Evolutionary conservation across 2,113 vertebrate genomes (phyloP), one percentile per base, ranked within the genome.

Genomic region (Carlito syrichta): DNA sequence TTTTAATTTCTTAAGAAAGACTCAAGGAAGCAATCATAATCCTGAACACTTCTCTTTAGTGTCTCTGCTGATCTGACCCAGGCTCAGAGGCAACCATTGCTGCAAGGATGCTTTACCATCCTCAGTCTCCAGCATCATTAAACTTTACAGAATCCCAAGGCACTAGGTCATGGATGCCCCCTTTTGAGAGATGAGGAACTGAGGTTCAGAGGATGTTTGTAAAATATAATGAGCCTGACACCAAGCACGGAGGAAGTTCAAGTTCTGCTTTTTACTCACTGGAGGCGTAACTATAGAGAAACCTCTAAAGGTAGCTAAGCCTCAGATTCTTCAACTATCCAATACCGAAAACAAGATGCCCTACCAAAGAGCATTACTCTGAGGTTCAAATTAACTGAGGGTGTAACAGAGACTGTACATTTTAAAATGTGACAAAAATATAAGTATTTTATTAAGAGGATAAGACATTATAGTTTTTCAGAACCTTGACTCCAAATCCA

Each of bases 71-170:
- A 25, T 16, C n/a, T 22, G 23, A 60, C 8, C 35, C 19, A 0
- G 8, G 23, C 19, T 62, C 32, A 3, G 16, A 22, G 5, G 17
- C 23, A 22, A 20, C 14, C 1, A 1, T 3, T 0, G 0, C 17
- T 7, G 8, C 12, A 11, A 71, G 40, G 60, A 50, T 3, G n/a
- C 40, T 62, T 52, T 0, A 23, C 38, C 20, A 8, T 5, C 30
- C 23, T n/a, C 17, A 30, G 43, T 11, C 6, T n/a, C 60, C 32
- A 50, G 11, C 1, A 19, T 60, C n/a, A 13, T 48, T 58, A 63
- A 43, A 40, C 8, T 40, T 40, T 2, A 66, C 32, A 27, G 76
- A 22, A 23, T 19, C 60, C 71, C 77, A 5, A 54, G 40, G 52
- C 1, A 1, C 27, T 8, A 6, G 38, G 8, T 23, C 23, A 30